These are phyloP conservation scores for Catamblyrhynchus diadema DNA, from an alignment of 2,797 vertebrate species.

Conservation along the genomic window DNA sequence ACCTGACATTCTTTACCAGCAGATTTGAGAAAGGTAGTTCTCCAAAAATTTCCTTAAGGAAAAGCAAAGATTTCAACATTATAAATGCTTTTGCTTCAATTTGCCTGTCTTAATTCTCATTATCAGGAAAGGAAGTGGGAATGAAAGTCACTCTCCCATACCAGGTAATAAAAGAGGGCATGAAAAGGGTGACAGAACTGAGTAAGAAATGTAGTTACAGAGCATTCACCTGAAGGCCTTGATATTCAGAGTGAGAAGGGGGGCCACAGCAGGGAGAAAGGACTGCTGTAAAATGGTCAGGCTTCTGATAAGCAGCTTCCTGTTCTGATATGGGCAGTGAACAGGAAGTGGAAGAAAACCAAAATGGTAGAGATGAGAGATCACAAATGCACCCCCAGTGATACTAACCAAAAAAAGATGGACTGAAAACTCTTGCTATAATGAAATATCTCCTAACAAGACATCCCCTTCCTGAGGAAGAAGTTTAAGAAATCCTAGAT, in stretches of 20 bases:
- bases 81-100: not conserved
- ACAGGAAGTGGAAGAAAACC: not conserved
- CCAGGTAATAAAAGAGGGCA: not conserved
- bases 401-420: not conserved
- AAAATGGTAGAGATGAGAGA: rapidly evolving
- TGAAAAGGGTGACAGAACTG: not conserved
- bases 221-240: not conserved
- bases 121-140: not conserved
- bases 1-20: not conserved
- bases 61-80: not conserved
- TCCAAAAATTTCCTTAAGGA: not conserved
- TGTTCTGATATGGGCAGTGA: not conserved
- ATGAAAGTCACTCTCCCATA: not conserved
- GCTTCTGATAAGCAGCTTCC: not conserved
- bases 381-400: not conserved
- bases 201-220: not conserved
- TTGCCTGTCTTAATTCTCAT: not conserved
- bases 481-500: not conserved
- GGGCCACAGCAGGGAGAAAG: not conserved
- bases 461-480: not conserved
- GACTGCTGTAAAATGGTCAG: not conserved
- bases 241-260: not conserved
- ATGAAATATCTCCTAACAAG: not conserved
- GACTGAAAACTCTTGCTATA: not conserved
- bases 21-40: not conserved